Evolutionary conservation across 2,888 invertebrate species (phyloP).

Genomic region (Heteropelma amictum): DNA sequence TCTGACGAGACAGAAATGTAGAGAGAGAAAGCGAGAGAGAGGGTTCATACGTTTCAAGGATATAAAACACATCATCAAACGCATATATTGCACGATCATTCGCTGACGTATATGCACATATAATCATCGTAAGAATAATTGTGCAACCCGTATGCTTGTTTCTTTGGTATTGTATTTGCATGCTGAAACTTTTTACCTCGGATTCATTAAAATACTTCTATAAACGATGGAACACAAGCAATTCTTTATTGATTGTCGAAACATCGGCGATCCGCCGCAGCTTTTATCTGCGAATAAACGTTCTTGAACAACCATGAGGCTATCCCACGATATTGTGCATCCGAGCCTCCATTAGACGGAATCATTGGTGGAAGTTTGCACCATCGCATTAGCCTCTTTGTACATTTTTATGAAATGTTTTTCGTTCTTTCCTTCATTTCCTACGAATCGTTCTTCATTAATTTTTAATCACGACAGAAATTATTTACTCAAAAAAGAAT

Average conservation of each 20-base stretch:
- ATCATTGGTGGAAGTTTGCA: constrained; percentile 1
- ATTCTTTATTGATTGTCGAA: constrained; percentile 32
- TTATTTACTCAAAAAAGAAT: background rate
- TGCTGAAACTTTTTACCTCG: background rate
- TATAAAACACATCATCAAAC: constrained; percentile 10
- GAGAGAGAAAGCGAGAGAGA: constrained; percentile 4
- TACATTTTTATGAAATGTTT: no score
- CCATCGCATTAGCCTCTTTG: background rate
- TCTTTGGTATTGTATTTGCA: constrained; percentile 6
- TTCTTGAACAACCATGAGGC: constrained; percentile 21
- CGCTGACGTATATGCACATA: background rate
- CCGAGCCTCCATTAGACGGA: background rate
- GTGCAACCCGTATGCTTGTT: constrained; percentile 8
- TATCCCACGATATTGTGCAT: constrained; percentile 33
- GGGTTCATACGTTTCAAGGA: constrained; percentile 30
- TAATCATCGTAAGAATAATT: constrained; percentile 36
- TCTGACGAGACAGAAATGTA: background rate
- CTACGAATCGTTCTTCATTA: no score
- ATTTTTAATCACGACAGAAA: no score
- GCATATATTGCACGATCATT: background rate
- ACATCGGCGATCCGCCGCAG: constrained; percentile 23
- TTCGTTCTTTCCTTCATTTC: no score
- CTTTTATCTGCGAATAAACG: constrained; percentile 27
- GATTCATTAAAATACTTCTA: constrained; percentile 43
- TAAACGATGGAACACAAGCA: constrained; percentile 14